Base-by-base conservation (phyloP, 2,888 invertebrate species). In the Watsonalla cultraria region DNA sequence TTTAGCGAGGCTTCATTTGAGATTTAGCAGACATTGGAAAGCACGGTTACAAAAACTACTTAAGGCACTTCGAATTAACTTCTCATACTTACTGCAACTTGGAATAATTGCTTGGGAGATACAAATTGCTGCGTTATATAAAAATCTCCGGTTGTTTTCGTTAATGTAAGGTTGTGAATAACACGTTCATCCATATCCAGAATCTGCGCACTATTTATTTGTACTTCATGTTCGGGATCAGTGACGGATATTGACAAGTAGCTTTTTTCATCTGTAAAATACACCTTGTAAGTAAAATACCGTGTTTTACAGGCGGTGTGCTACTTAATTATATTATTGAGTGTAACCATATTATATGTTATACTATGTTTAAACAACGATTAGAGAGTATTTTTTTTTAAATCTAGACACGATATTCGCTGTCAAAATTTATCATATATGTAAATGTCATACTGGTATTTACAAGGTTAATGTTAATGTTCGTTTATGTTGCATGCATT, bases 241-340 rank as follows among this genome's bases (percentile, higher is more conserved):
- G 48, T 48, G 8, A 53, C 54, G 14, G 45, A 39, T 14, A 54
- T 47, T 4, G 48, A 48, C 37, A 48, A 37, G 7, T 48, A 14
- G 15, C 48, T 37, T 5, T 14, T 37, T 37, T 9, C 37, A 48
- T 37, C 48, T 48, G 14, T 37, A 37, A 14, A 37, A 48, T 14
- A 48, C 35, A 47, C 11, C 9, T 9, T 1, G 2, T 33, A 46
- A 46, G 7, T 24, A 46, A 33, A 8, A 7, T 14, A 15, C 8
- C 7, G 0, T 46, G 7, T 46, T 46, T 45, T 45, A 14, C 13
- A 24, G 24, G 24, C 24, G 24, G 45, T 13, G 45, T 14, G 11
- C n/a, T n/a, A n/a, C n/a, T n/a, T n/a, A n/a, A n/a, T n/a, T n/a
- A n/a, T n/a, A n/a, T n/a, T n/a, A n/a, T n/a, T n/a, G n/a, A n/a